Base-by-base conservation (phyloP, 1,140 invertebrate species). In the Calosoma granatense region DNA sequence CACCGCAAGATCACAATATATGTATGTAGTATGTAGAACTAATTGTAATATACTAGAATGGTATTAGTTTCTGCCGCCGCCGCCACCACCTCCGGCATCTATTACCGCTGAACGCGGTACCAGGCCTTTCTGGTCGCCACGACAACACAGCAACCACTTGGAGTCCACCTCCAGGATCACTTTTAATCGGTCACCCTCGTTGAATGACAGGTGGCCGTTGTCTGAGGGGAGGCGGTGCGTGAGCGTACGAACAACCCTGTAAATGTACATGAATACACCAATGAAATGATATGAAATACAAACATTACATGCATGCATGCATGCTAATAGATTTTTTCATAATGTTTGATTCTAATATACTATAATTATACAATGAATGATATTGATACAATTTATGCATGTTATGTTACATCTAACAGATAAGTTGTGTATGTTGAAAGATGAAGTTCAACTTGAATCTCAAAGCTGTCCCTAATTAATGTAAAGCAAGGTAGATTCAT, bases 121-220 rank as follows among this genome's bases (percentile, higher is more conserved):
- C 12, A 90, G 74, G 56, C 87, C 87, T 67, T 88, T 88, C 56
- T 82, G 81, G n/a, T 85, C 83, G 17, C 86, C 86, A 58, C 83
- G 74, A 60, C 84, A 85, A 67, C 87, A 90, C 20, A 88, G 70
- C 55, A 88, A 70, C 80, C 86, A 87, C 65, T 87, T 85, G 61
- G 80, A 81, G 67, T 89, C 86, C 12, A 89, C 85, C 62, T 88
- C 86, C 21, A 88, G 71, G 36, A 89, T 83, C 2, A 90, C 79
- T 60, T 81, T 81, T 20, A 90, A 71, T 51, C 79, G 79, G 62
- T 88, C 86, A 1, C 86, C 87, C 66, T 88, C 85, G 62, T 83
- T 86, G 72, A 87, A 89, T 15, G 85, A 83, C n/a, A 89, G 72
- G 64, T 88, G 86, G 26, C 86, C 86, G 36, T 83, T 86, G 63